Evolutionary conservation across 2,888 invertebrate genomes (phyloP).

Genomic region (Drosophila limbata): DNA sequence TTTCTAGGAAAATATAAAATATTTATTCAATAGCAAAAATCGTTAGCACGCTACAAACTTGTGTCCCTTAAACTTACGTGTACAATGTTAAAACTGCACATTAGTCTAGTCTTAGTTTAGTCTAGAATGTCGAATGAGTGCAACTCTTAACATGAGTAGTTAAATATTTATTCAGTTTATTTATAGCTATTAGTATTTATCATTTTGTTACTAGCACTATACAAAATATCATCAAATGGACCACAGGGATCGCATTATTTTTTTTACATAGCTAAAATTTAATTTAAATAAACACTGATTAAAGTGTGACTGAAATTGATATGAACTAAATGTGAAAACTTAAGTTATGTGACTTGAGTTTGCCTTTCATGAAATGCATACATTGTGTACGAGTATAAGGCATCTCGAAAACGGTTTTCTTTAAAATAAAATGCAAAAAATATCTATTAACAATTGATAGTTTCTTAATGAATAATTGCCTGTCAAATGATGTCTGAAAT

Average conservation of each 20-base stretch:
- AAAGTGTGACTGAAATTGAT: constrained; percentile 47
- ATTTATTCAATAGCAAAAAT: constrained; percentile 71
- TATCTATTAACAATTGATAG: background rate
- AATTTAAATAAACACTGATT: constrained; percentile 56
- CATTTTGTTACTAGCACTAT: constrained; percentile 33
- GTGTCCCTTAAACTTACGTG: constrained; percentile 49
- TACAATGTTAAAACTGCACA: constrained; percentile 32
- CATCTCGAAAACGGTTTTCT: constrained; percentile 3
- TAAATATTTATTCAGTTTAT: constrained; percentile 50
- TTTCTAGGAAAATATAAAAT: constrained; percentile 77
- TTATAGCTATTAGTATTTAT: constrained; percentile 46
- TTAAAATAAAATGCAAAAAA: constrained; percentile 29
- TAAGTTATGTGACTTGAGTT: constrained; percentile 54
- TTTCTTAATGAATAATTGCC: background rate
- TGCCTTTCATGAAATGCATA: constrained; percentile 35
- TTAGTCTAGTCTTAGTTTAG: constrained; percentile 38
- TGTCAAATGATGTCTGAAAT: constrained; percentile 6
- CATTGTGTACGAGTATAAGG: constrained; percentile 12
- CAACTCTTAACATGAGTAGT: constrained; percentile 41
- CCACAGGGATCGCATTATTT: constrained; percentile 24
- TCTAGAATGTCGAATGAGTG: constrained; percentile 24
- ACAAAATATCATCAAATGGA: constrained; percentile 38
- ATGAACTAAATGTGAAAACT: constrained; percentile 30
- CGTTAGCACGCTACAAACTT: constrained; percentile 62
- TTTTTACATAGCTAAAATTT: constrained; percentile 30